These are phyloP conservation scores for Echeneis naucrates DNA, from an alignment of 2,797 vertebrate genomes.

Conservation along the genomic window DNA sequence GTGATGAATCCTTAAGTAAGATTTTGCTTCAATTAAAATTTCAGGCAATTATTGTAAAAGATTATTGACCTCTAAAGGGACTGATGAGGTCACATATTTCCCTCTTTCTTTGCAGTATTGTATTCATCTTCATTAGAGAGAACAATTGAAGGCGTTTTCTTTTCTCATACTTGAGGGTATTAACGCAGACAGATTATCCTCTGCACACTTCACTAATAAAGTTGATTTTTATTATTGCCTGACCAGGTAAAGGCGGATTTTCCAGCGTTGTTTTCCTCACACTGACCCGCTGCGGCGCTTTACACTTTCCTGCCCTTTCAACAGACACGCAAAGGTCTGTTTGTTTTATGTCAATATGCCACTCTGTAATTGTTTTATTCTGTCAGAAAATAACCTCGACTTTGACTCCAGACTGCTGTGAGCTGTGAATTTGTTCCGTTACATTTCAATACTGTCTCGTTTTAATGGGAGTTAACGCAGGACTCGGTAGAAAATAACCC, in stretches of 20 bases:
- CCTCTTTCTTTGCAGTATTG: slow-evolving; percentile 85
- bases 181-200: slow-evolving; percentile 83
- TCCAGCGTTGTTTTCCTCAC: slow-evolving; percentile 43
- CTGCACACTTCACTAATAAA: slow-evolving; percentile 79
- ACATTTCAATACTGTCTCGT: background rate
- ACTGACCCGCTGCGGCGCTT: slow-evolving; percentile 32
- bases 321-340: background rate
- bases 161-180: slow-evolving; percentile 82
- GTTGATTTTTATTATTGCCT: slow-evolving; percentile 81
- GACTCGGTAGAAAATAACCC: background rate
- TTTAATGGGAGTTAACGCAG: background rate
- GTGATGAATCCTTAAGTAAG: slow-evolving; percentile 84
- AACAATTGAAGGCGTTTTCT: slow-evolving; percentile 87
- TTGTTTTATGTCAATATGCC: background rate
- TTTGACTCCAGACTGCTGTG: background rate
- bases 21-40: slow-evolving; percentile 92
- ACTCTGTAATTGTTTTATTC: background rate
- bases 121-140: slow-evolving; percentile 93
- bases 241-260: slow-evolving; percentile 75
- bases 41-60: slow-evolving; percentile 89
- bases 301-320: slow-evolving; percentile 21
- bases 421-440: background rate
- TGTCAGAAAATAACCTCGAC: background rate
- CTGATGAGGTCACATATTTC: slow-evolving; percentile 86
- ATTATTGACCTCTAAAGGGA: slow-evolving; percentile 91